Percentiles rank a stretch among this genome's conserved stretches.
Conservation (phyloP, 1,140 invertebrate genomes). For the Fopius arisanus region DNA sequence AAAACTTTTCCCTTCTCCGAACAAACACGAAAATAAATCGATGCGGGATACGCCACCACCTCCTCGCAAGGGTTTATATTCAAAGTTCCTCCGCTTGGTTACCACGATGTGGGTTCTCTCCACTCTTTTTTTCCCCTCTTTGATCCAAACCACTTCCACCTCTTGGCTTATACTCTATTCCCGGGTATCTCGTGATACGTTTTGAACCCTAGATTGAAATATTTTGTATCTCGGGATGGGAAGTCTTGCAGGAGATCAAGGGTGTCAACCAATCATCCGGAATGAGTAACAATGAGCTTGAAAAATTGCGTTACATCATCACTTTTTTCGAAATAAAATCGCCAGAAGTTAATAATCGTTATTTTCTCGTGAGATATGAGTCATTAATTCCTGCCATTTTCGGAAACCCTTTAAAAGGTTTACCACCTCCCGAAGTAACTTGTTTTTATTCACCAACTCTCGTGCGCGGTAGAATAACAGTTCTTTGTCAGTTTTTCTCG, state of each 20-base stretch:
- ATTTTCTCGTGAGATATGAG: too few relatives aligned
- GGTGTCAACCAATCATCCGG: neutral
- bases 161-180: neutral
- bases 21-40: conserved; percentile 64
- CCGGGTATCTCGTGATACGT: neutral
- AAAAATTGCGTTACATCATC: neutral
- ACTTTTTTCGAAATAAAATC: too few relatives aligned
- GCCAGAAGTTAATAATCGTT: neutral
- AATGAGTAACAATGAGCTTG: neutral
- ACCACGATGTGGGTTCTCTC: conserved; percentile 13
- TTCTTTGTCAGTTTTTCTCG: conserved; percentile 17
- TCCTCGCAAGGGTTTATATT: conserved; percentile 59
- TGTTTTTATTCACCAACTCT: conserved; percentile 35
- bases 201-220: neutral
- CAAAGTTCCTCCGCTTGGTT: conserved; percentile 51
- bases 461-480: neutral
- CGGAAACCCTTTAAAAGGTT: conserved; percentile 23
- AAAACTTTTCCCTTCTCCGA: conserved; percentile 57
- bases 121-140: conserved; percentile 7
- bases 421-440: conserved; percentile 14
- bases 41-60: conserved; percentile 38
- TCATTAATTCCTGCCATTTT: conserved; percentile 3
- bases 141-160: neutral
- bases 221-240: neutral
- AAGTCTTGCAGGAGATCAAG: neutral